Conservation (phyloP, 2,113 vertebrate species). For the Callionymus lyra region DNA sequence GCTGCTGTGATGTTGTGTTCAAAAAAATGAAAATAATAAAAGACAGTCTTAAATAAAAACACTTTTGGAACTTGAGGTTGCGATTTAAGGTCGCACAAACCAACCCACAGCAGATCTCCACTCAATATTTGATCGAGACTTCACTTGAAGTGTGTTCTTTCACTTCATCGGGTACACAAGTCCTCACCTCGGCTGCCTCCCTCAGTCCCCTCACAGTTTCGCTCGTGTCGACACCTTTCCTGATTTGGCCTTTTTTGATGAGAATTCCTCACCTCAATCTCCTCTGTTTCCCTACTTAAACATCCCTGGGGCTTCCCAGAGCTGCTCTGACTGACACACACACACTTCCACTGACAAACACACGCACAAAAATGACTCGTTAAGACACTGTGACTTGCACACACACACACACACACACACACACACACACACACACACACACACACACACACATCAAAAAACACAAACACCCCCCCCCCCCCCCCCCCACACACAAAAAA, state of each 20-base stretch:
- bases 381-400: constrained; percentile 14
- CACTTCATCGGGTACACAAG: too few relatives aligned
- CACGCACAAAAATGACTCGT: constrained; percentile 20
- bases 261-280: constrained; percentile 69
- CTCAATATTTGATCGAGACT: too few relatives aligned
- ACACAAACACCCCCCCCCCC: too few relatives aligned
- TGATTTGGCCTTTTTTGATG: constrained; percentile 61
- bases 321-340: constrained; percentile 30
- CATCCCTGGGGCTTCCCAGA: constrained; percentile 41
- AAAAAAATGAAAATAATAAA: too few relatives aligned
- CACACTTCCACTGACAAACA: constrained; percentile 5
- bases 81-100: too few relatives aligned
- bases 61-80: too few relatives aligned
- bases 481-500: too few relatives aligned
- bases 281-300: constrained; percentile 62
- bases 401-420: constrained; percentile 12
- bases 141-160: too few relatives aligned
- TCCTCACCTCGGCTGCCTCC: constrained; percentile 17
- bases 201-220: constrained; percentile 39
- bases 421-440: constrained; percentile 10
- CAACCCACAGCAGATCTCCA: too few relatives aligned
- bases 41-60: too few relatives aligned
- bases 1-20: too few relatives aligned
- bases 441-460: constrained; percentile 10
- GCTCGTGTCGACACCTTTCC: constrained; percentile 59